phyloP scores from a whole-genome alignment of 2,888 invertebrate species.

The Lasioglossum pauxillum region DNA sequence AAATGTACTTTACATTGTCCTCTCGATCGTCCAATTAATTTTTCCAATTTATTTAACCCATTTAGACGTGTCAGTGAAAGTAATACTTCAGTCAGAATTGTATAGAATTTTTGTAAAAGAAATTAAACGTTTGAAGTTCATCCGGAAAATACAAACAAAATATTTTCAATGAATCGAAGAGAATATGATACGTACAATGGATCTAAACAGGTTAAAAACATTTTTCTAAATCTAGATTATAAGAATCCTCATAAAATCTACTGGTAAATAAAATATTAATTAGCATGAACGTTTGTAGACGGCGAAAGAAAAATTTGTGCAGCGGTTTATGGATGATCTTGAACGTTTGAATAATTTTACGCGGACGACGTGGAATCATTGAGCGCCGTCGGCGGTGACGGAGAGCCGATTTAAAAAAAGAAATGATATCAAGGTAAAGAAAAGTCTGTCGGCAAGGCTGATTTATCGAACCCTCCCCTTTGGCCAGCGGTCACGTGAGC shows the following conservation, averaged over 20 bases:
- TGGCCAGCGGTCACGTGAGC: constrained; percentile 60
- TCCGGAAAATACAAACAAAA: background rate
- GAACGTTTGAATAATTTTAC: background rate
- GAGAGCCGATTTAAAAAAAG: constrained; percentile 10
- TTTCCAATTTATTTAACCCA: background rate
- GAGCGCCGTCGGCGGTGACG: background rate
- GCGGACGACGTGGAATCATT: background rate
- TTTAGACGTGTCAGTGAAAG: background rate
- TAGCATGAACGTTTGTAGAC: background rate
- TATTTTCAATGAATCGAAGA: background rate
- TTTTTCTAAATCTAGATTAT: background rate
- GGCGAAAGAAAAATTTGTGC: background rate
- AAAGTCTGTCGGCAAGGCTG: constrained; percentile 41
- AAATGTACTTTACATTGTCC: background rate
- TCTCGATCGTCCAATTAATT: too few species aligned
- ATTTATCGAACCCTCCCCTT: constrained; percentile 42
- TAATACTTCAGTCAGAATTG: background rate
- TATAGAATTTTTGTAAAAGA: too few species aligned
- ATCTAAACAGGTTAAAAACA: background rate
- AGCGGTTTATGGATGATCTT: background rate
- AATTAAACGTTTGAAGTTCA: background rate
- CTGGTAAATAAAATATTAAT: too few species aligned
- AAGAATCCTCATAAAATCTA: too few species aligned
- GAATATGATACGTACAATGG: too few species aligned
- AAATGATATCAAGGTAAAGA: constrained; percentile 35